A percentile compares a stretch with the other conserved stretches of the same genome.
Evolutionary conservation across 2,113 vertebrate genomes (phyloP).

Genomic region (Antigone vipio): DNA sequence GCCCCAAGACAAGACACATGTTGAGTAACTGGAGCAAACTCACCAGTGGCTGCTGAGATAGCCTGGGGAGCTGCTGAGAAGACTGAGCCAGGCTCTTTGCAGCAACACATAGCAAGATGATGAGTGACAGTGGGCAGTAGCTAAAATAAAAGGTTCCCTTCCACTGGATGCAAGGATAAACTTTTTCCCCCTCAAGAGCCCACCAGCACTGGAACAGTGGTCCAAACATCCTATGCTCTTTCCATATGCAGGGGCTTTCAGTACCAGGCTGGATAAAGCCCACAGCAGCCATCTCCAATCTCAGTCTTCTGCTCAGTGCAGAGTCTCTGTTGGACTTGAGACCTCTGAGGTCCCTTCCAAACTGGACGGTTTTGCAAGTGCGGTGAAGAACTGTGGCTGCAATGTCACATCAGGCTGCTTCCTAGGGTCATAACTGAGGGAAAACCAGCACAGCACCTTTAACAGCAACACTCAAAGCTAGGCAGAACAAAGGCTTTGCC

Average conservation of each 20-base stretch:
- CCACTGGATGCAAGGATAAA: background rate
- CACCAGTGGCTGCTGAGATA: background rate
- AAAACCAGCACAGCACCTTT: background rate
- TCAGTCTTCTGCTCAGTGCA: background rate
- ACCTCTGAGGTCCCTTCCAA: background rate
- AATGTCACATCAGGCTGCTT: background rate
- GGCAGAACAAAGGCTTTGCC: background rate
- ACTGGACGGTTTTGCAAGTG: background rate
- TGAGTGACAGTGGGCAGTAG: background rate
- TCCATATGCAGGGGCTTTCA: background rate
- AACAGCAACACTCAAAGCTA: background rate
- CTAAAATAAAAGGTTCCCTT: background rate
- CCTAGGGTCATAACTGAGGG: background rate
- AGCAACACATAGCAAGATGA: background rate
- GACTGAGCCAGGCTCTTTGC: background rate
- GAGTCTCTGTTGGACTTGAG: background rate
- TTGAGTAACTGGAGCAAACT: background rate
- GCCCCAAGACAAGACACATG: background rate
- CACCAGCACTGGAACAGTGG: background rate
- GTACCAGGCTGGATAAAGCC: background rate
- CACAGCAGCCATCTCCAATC: background rate
- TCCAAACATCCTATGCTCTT: background rate
- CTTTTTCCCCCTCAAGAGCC: rapidly evolving
- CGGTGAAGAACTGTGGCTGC: background rate
- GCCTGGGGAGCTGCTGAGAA: background rate